Evolutionary conservation across 2,888 invertebrate genomes (phyloP).

Genomic region (Dicycla oo): DNA sequence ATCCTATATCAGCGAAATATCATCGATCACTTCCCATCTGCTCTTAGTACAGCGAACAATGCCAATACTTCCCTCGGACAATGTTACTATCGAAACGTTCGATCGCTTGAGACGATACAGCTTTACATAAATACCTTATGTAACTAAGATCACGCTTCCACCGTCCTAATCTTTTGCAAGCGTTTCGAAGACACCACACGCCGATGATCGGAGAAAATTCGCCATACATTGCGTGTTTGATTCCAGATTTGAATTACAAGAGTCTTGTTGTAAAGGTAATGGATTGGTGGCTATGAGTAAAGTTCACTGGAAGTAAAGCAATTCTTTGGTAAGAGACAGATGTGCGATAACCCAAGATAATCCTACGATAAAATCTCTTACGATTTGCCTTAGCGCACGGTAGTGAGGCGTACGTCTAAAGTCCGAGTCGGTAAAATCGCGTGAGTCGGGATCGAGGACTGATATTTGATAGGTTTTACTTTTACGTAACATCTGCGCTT

Average conservation of each 20-base stretch:
- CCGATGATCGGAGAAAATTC: background rate
- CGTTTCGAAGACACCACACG: slow-evolving; percentile 9
- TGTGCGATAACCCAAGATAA: slow-evolving; percentile 87
- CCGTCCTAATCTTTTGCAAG: slow-evolving; percentile 64
- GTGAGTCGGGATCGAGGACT: slow-evolving; percentile 33
- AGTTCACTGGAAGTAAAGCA: slow-evolving; percentile 43
- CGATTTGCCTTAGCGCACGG: slow-evolving; percentile 83
- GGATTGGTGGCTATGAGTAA: slow-evolving; percentile 41
- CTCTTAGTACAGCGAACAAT: slow-evolving; percentile 58
- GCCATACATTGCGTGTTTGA: slow-evolving; percentile 60
- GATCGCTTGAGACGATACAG: slow-evolving; percentile 73
- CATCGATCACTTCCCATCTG: slow-evolving; percentile 60
- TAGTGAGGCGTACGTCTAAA: slow-evolving; percentile 56
- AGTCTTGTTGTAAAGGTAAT: slow-evolving; percentile 52
- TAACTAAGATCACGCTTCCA: slow-evolving; percentile 82
- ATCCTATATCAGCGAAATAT: slow-evolving; percentile 31
- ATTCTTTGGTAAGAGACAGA: slow-evolving; percentile 73
- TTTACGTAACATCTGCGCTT: slow-evolving; percentile 56
- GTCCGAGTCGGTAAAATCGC: slow-evolving; percentile 41
- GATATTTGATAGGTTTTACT: slow-evolving; percentile 65
- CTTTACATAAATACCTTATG: slow-evolving; percentile 86
- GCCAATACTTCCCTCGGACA: slow-evolving; percentile 66
- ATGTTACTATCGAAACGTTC: slow-evolving; percentile 66
- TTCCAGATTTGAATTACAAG: background rate
- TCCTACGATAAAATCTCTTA: slow-evolving; percentile 83